A percentile compares a stretch with the other conserved stretches of the same genome.
These are phyloP conservation scores for Antrozous pallidus DNA, from an alignment of 2,797 vertebrate genomes.

Conservation along the genomic window DNA sequence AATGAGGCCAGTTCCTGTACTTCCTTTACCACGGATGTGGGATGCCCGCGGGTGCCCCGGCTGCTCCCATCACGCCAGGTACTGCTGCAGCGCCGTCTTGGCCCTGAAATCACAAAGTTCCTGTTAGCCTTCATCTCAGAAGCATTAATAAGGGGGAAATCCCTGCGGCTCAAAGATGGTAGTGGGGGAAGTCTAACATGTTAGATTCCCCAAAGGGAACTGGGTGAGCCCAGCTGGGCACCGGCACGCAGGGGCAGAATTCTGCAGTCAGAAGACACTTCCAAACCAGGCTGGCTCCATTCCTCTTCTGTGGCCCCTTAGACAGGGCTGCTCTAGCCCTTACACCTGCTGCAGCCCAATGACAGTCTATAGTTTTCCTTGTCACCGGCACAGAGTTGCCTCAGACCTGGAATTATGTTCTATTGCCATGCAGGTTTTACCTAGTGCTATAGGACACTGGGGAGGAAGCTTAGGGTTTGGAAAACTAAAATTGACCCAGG, in stretches of 20 bases:
- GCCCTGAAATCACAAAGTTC: constrained; percentile 87
- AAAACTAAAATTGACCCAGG: not conserved
- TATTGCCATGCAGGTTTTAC: not conserved
- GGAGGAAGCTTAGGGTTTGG: not conserved
- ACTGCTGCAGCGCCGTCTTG: constrained; percentile 99
- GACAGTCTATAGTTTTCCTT: not conserved
- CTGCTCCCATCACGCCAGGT: constrained; percentile 92
- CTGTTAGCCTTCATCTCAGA: constrained; percentile 49
- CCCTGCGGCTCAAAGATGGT: not conserved
- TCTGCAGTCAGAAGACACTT: not conserved
- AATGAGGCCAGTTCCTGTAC: constrained; percentile 80
- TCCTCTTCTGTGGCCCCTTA: not conserved
- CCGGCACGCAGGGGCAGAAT: not conserved
- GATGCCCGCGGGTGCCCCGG: constrained; percentile 73
- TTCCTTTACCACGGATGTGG: constrained; percentile 83
- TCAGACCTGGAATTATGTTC: not conserved
- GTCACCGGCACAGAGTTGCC: not conserved
- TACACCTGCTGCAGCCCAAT: not conserved
- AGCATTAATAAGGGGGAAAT: not conserved
- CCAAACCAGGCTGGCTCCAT: not conserved
- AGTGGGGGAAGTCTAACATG: not conserved
- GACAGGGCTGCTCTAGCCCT: not conserved
- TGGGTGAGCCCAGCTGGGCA: not conserved
- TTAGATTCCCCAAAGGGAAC: not conserved
- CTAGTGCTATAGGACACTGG: not conserved